Evolutionary conservation across 2,113 vertebrate species (phyloP).

Genomic region (Psophia crepitans): DNA sequence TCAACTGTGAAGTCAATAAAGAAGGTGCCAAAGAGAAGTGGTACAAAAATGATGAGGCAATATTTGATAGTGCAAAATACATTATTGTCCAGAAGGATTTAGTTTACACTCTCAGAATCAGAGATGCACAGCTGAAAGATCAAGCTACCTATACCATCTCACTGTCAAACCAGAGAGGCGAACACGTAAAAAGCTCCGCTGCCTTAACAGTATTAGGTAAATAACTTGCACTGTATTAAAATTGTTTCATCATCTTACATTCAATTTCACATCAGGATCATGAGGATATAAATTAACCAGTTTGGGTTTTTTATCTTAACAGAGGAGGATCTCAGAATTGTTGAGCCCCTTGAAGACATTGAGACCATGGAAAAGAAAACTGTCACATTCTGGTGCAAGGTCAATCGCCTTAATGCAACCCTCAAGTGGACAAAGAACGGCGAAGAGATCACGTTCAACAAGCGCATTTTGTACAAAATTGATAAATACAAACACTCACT

Average conservation of each 20-base stretch:
- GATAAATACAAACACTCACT: slow-evolving; percentile 93
- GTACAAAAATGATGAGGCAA: slow-evolving; percentile 89
- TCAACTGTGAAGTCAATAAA: slow-evolving; percentile 94
- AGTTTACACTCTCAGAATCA: slow-evolving; percentile 92
- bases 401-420: slow-evolving; percentile 89
- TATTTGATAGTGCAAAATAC: slow-evolving; percentile 95
- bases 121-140: slow-evolving; percentile 82
- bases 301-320: background rate
- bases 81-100: slow-evolving; percentile 89
- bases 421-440: slow-evolving; percentile 93
- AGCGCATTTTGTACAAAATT: slow-evolving; percentile 85
- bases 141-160: slow-evolving; percentile 83
- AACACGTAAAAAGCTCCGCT: slow-evolving; percentile 85
- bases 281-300: background rate
- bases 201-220: slow-evolving; percentile 85
- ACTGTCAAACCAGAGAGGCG: slow-evolving; percentile 89
- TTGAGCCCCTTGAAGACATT: slow-evolving; percentile 89
- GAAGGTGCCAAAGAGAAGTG: slow-evolving; percentile 96
- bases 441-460: slow-evolving; percentile 87
- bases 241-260: background rate
- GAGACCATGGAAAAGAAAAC: slow-evolving; percentile 97
- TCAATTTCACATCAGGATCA: background rate
- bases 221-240: background rate
- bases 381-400: slow-evolving; percentile 91
- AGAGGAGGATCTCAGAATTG: slow-evolving; percentile 92